These are phyloP conservation scores for Lerista edwardsae DNA, from an alignment of 2,797 vertebrate genomes.

Conservation along the genomic window DNA sequence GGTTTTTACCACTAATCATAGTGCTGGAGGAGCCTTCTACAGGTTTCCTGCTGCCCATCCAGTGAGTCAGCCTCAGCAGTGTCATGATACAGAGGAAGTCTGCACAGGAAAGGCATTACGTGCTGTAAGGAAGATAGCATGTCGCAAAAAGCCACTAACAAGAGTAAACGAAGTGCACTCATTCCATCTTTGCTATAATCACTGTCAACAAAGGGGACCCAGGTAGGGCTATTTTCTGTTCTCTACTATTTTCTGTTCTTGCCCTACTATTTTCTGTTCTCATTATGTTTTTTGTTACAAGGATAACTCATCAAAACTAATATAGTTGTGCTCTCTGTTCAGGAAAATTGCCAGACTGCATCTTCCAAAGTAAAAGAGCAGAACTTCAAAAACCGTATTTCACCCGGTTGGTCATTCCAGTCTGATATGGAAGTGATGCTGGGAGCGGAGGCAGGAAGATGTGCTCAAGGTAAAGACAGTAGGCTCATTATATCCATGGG, in stretches of 20 bases:
- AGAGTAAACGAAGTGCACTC: slow-evolving; percentile 21
- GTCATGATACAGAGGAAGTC: slow-evolving; percentile 7
- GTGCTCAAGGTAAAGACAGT: too few species aligned
- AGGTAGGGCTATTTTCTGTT: slow-evolving; percentile 31
- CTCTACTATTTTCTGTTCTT: too few species aligned
- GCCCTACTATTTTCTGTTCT: slow-evolving; percentile 46
- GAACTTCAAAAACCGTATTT: slow-evolving; percentile 25
- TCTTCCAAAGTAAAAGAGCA: too few species aligned
- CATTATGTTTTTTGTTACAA: slow-evolving; percentile 40
- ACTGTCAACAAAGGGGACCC: slow-evolving; percentile 18
- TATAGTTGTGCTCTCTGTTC: slow-evolving; percentile 17
- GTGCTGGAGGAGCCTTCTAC: slow-evolving; percentile 22
- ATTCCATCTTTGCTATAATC: slow-evolving; percentile 40
- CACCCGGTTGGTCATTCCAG: slow-evolving; percentile 13
- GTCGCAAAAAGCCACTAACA: slow-evolving; percentile 35
- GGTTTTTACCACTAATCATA: slow-evolving; percentile 13
- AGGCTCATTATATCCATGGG: too few species aligned
- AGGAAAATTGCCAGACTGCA: slow-evolving; percentile 10
- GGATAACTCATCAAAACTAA: slow-evolving; percentile 47
- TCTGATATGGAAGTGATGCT: neutral
- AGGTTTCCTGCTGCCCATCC: slow-evolving; percentile 22
- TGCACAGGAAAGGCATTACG: slow-evolving; percentile 22
- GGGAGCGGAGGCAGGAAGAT: too few species aligned
- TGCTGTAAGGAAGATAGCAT: slow-evolving; percentile 1
- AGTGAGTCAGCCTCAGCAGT: slow-evolving; percentile 28